A percentile compares a stretch with the other conserved stretches of the same genome.
Evolutionary conservation across 1,140 invertebrate species (phyloP).

Genomic region (Tribolium castaneum): DNA sequence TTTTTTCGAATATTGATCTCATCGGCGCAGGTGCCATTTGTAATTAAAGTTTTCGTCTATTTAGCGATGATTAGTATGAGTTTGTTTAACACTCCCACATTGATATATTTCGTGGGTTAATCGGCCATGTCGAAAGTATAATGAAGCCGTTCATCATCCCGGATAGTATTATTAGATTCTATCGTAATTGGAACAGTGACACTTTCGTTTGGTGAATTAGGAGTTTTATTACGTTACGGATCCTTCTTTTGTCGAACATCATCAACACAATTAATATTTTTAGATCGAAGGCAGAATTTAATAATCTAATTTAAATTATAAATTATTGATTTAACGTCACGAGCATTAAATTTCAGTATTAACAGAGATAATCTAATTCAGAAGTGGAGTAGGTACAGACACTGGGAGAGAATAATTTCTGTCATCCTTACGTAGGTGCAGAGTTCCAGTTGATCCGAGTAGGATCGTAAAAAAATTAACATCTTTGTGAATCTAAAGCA

Average conservation of each 20-base stretch:
- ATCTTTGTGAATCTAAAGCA: background rate
- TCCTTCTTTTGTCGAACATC: background rate
- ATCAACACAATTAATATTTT: background rate
- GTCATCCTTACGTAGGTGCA: background rate
- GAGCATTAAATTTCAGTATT: background rate
- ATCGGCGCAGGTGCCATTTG: background rate
- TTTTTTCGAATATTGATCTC: background rate
- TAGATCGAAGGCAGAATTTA: background rate
- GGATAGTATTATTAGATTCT: background rate
- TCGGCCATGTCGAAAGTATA: constrained; percentile 6
- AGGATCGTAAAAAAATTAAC: background rate
- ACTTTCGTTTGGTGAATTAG: constrained; percentile 7
- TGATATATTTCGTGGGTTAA: background rate
- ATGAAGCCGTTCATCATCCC: background rate
- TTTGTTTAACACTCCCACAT: background rate
- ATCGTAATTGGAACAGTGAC: background rate
- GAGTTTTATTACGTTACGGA: constrained; percentile 11
- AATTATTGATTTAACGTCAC: constrained; percentile 24
- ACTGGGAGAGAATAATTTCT: background rate
- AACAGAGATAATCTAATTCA: constrained; percentile 8
- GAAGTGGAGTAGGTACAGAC: background rate
- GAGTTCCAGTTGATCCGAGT: background rate
- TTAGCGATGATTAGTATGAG: no score
- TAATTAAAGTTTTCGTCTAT: background rate
- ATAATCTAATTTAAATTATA: constrained; percentile 17